These are phyloP conservation scores for Drosophila macrospina DNA, from an alignment of 2,888 invertebrate genomes.

Conservation along the genomic window DNA sequence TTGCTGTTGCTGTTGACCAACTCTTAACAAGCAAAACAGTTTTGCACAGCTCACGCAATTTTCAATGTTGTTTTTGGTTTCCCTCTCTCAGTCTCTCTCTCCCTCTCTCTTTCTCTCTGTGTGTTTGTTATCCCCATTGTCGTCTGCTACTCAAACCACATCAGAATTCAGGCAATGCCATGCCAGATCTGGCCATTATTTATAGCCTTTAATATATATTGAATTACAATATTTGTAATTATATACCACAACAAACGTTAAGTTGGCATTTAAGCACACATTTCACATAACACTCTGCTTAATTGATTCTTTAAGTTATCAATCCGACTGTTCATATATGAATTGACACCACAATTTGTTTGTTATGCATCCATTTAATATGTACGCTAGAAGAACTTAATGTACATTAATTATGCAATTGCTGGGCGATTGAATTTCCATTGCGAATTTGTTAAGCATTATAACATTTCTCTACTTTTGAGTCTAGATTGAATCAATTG, in stretches of 20 bases:
- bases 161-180: conserved; percentile 4
- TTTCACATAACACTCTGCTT: conserved; percentile 1
- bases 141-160: conserved; percentile 7
- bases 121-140: conserved; percentile 9
- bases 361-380: background rate
- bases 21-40: conserved; percentile 72
- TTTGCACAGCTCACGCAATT: conserved; percentile 74
- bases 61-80: conserved; percentile 51
- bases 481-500: no score
- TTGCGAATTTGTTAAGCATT: no score
- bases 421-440: background rate
- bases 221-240: conserved; percentile 47
- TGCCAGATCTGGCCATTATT: conserved; percentile 50
- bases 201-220: conserved; percentile 65
- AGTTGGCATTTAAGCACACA: conserved; percentile 7
- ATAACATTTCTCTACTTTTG: no score
- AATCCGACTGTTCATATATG: background rate
- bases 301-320: background rate
- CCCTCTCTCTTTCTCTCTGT: conserved; percentile 8
- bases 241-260: conserved; percentile 7
- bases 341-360: background rate
- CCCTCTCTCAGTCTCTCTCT: conserved; percentile 7
- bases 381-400: background rate
- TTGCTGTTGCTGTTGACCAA: conserved; percentile 44
- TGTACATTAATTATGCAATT: background rate